Evolutionary conservation across 1,140 invertebrate species (phyloP), one percentile per base, ranked within the genome.

Genomic region (Scaptodrosophila lebanonensis): DNA sequence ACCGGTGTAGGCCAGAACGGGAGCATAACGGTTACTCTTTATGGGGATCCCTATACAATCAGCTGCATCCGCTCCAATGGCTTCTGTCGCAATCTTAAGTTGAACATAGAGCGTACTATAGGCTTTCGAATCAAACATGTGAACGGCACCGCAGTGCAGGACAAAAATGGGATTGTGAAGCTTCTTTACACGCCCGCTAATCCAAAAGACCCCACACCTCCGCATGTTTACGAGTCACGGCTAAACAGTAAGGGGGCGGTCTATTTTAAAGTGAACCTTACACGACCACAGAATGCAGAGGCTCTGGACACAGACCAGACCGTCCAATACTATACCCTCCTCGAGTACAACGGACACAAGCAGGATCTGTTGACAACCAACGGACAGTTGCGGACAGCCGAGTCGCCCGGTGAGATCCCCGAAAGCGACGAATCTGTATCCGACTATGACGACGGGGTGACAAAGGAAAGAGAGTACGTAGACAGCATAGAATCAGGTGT

Each of bases 231-330:
- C 0, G n/a, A n/a, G 6, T 27, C 42, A 5, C 5, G 9, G 1
- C 11, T 44, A 9, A 29, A 30, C 15, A 1, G 11, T 6, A 13
- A 16, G 3, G 42, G 22, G 17, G n/a, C 30, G 9, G 42, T 44
- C 12, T 16, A 44, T 25, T 44, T 44, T 44, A 44, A 30, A n/a
- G 25, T 44, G 15, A 29, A n/a, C n/a, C n/a, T n/a, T n/a, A n/a
- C n/a, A n/a, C n/a, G n/a, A n/a, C n/a, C n/a, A n/a, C n/a, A n/a
- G n/a, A n/a, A n/a, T n/a, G n/a, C n/a, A n/a, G n/a, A n/a, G n/a
- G n/a, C n/a, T n/a, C n/a, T n/a, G n/a, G n/a, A n/a, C n/a, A n/a
- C n/a, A n/a, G n/a, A n/a, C n/a, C n/a, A n/a, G n/a, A n/a, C n/a
- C n/a, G n/a, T n/a, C n/a, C n/a, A n/a, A n/a, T n/a, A n/a, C n/a